A percentile compares a stretch with the other conserved stretches of the same genome.
phyloP scores from a whole-genome alignment of 1,140 invertebrate genomes.

The Muscidifurax raptorellus region DNA sequence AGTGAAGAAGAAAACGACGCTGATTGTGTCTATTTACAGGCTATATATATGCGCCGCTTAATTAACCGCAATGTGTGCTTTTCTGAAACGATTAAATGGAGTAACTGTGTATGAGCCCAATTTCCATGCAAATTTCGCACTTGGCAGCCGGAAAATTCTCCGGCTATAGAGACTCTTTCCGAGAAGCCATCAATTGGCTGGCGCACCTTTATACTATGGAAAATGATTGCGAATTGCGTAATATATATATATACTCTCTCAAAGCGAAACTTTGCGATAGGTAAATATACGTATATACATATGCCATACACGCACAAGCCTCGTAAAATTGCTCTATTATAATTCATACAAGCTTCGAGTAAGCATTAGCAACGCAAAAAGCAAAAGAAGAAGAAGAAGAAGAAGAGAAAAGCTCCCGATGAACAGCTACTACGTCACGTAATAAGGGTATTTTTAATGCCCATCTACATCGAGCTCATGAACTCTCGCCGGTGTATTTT shows the following conservation, averaged over 20 bases:
- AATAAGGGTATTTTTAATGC: neutral
- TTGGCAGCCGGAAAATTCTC: neutral
- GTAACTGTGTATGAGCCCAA: neutral
- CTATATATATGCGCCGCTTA: neutral
- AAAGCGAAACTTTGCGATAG: neutral
- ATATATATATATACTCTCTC: neutral
- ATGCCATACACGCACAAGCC: too few relatives aligned
- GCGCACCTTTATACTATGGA: neutral
- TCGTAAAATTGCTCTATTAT: neutral
- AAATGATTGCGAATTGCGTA: neutral
- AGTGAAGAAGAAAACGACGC: too few relatives aligned
- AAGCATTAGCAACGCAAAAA: neutral
- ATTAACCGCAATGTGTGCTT: neutral
- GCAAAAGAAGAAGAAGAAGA: neutral
- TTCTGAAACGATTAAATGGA: neutral
- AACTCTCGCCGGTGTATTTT: neutral
- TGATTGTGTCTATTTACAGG: neutral
- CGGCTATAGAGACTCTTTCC: neutral
- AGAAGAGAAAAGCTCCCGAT: neutral
- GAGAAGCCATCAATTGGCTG: neutral
- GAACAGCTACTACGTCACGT: neutral
- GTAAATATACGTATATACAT: neutral
- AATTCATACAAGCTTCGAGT: too few relatives aligned
- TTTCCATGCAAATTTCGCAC: conserved; percentile 19
- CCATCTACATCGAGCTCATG: neutral